These are phyloP conservation scores for Phocoena phocoena DNA, from an alignment of 2,113 vertebrate species.

Conservation along the genomic window DNA sequence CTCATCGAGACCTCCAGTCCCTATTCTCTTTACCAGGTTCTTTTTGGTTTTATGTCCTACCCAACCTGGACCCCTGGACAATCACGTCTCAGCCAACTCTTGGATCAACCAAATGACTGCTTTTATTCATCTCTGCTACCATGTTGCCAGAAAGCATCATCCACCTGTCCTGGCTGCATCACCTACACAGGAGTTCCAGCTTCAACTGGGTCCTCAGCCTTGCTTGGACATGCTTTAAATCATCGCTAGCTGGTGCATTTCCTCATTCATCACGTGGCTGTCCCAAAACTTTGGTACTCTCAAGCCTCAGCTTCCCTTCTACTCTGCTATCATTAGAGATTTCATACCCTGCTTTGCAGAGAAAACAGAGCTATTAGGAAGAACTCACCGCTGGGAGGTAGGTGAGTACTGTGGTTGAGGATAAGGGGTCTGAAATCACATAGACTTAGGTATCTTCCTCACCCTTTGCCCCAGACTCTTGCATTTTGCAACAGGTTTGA, in stretches of 20 bases:
- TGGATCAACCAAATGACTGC: background rate
- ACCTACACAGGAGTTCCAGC: background rate
- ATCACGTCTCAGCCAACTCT: background rate
- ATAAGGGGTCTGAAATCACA: background rate
- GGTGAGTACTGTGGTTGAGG: background rate
- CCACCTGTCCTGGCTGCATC: too few species aligned
- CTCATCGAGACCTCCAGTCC: too few species aligned
- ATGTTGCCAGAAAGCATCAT: fast-evolving
- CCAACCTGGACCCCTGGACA: background rate
- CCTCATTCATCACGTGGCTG: background rate
- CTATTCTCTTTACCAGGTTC: background rate
- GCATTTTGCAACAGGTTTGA: background rate
- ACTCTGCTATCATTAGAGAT: background rate
- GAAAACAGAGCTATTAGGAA: background rate
- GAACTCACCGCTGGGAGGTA: background rate
- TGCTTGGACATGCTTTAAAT: background rate
- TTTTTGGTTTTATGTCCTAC: background rate
- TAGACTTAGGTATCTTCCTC: background rate
- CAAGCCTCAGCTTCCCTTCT: background rate
- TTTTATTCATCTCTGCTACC: background rate
- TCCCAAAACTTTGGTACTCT: background rate
- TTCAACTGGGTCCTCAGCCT: background rate
- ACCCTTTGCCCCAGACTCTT: background rate
- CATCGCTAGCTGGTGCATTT: background rate
- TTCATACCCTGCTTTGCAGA: background rate